Percentiles rank a stretch among this genome's conserved stretches.
Conservation (phyloP, 2,888 invertebrate species). For the Perizoma affinitatum region DNA sequence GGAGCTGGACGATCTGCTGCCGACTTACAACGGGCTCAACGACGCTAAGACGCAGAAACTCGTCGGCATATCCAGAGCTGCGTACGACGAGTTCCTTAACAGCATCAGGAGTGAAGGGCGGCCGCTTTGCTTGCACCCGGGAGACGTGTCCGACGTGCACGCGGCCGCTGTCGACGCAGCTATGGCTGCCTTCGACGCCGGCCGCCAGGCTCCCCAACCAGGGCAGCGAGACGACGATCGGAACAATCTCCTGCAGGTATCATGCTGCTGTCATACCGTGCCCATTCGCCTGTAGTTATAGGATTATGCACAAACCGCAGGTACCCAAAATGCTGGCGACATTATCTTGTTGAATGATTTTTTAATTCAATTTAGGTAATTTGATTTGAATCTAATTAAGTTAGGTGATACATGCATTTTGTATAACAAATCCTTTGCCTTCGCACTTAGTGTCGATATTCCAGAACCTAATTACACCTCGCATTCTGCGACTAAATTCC, state of each 20-base stretch:
- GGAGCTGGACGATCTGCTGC: constrained; percentile 44
- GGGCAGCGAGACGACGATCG: constrained; percentile 27
- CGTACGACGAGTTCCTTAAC: constrained; percentile 37
- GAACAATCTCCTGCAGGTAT: constrained; percentile 31
- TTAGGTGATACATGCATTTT: no score
- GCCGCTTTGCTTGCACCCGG: constrained; percentile 38
- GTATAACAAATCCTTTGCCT: no score
- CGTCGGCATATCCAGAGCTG: constrained; percentile 29
- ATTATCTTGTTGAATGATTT: no score
- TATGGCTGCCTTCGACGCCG: constrained; percentile 21
- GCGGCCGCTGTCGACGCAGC: constrained; percentile 28
- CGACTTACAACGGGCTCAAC: constrained; percentile 42
- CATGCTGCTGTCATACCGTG: background rate
- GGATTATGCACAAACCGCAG: no score
- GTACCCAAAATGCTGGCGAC: no score
- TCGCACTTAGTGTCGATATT: no score
- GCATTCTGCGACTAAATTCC: no score
- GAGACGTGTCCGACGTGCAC: constrained; percentile 34
- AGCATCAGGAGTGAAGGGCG: constrained; percentile 12
- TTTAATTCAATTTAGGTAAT: no score
- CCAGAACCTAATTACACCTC: no score
- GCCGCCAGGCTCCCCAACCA: constrained; percentile 26
- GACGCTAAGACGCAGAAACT: constrained; percentile 43
- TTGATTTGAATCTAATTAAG: no score
- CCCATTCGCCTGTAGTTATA: no score